Evolutionary conservation across 1,140 invertebrate genomes (phyloP).

Genomic region (Neodiprion lecontei): DNA sequence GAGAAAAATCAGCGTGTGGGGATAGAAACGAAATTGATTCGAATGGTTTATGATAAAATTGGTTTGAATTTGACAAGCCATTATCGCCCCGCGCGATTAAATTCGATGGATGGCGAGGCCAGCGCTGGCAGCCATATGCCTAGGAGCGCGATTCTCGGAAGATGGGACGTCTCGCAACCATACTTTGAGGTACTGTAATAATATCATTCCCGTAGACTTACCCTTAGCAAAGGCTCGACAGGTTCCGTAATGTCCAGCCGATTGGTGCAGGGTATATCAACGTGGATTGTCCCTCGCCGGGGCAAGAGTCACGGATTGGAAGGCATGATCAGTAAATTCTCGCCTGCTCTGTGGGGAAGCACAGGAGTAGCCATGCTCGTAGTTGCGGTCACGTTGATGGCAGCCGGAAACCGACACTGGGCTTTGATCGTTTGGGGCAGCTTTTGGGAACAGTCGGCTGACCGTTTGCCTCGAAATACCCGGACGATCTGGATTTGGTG

Average conservation of each 20-base stretch:
- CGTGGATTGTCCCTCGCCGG: background rate
- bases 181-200: no score
- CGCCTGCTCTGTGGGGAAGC: no score
- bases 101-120: background rate
- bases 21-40: background rate
- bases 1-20: background rate
- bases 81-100: background rate
- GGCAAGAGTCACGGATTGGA: no score
- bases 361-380: background rate
- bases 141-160: no score
- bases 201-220: no score
- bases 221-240: no score
- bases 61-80: background rate
- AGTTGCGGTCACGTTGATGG: background rate
- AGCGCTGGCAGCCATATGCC: no score
- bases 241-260: background rate
- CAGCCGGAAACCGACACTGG: background rate
- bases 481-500: background rate
- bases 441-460: background rate
- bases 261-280: background rate
- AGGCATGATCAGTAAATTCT: no score
- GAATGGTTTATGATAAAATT: background rate
- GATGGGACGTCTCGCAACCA: no score
- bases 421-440: background rate
- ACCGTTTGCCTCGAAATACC: background rate